Conservation (phyloP, 2,888 invertebrate genomes). For the Merodon equestris region DNA sequence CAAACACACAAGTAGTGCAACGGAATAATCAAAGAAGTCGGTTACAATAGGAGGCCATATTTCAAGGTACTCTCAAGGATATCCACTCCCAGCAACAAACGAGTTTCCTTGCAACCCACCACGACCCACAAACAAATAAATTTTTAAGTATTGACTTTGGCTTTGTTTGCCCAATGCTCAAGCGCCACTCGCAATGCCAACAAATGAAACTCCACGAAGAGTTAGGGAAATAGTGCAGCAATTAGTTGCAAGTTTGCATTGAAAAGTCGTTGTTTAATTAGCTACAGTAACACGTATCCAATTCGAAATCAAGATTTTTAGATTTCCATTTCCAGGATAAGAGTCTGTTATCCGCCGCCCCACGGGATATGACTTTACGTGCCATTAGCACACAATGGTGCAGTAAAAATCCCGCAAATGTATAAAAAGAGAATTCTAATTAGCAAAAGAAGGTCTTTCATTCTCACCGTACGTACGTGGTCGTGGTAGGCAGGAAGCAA, state of each 20-base stretch:
- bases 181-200: background rate
- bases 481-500: slow-evolving; percentile 58
- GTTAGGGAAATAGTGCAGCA: slow-evolving; percentile 50
- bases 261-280: slow-evolving; percentile 45
- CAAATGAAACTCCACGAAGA: slow-evolving; percentile 38
- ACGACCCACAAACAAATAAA: slow-evolving; percentile 28
- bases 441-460: slow-evolving; percentile 34
- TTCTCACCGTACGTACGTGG: background rate
- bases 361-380: slow-evolving; percentile 33
- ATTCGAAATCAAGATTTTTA: slow-evolving; percentile 33
- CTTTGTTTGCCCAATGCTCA: slow-evolving; percentile 17
- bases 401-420: slow-evolving; percentile 62
- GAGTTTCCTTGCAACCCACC: slow-evolving; percentile 5
- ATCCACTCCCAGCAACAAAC: slow-evolving; percentile 11
- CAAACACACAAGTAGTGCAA: slow-evolving; percentile 21
- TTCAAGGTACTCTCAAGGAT: slow-evolving; percentile 59
- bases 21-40: slow-evolving; percentile 39
- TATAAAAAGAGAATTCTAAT: slow-evolving; percentile 60
- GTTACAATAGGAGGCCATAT: slow-evolving; percentile 59
- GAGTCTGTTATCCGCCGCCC: slow-evolving; percentile 2
- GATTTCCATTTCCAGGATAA: slow-evolving; percentile 35
- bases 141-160: slow-evolving; percentile 64
- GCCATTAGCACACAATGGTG: slow-evolving; percentile 63
- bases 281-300: slow-evolving; percentile 41
- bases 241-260: slow-evolving; percentile 51